Evolutionary conservation across 2,888 invertebrate genomes (phyloP).

Genomic region (Pristionchus exspectatus): DNA sequence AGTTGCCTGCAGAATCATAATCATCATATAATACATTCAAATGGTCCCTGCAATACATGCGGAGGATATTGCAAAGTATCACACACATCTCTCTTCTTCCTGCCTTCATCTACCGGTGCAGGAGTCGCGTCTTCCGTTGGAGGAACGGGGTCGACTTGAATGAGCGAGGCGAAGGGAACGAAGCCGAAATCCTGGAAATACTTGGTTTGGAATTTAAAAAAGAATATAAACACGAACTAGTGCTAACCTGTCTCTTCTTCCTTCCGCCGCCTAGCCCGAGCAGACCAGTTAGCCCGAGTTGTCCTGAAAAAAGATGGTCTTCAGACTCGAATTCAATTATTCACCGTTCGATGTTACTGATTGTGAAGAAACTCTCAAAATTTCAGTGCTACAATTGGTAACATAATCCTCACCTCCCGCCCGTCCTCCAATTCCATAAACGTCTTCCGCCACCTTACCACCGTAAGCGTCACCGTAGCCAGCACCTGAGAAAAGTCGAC

Average conservation of each 20-base stretch:
- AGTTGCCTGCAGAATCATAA: background rate
- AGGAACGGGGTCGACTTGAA: background rate
- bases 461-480: constrained; percentile 11
- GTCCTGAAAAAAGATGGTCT: background rate
- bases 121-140: background rate
- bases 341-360: too few species aligned
- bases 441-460: background rate
- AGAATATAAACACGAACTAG: background rate
- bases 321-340: background rate
- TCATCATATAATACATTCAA: too few species aligned
- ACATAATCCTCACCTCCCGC: background rate
- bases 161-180: background rate
- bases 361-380: too few species aligned
- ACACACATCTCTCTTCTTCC: background rate
- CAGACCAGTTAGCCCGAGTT: background rate
- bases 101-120: background rate
- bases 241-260: constrained; percentile 39
- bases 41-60: too few species aligned
- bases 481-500: background rate
- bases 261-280: constrained; percentile 10
- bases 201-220: too few species aligned
- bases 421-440: constrained; percentile 12
- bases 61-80: too few species aligned
- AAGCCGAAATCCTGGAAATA: background rate
- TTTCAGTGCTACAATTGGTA: too few species aligned